Evolutionary conservation across 2,113 vertebrate genomes (phyloP).

Genomic region (Indicator indicator): DNA sequence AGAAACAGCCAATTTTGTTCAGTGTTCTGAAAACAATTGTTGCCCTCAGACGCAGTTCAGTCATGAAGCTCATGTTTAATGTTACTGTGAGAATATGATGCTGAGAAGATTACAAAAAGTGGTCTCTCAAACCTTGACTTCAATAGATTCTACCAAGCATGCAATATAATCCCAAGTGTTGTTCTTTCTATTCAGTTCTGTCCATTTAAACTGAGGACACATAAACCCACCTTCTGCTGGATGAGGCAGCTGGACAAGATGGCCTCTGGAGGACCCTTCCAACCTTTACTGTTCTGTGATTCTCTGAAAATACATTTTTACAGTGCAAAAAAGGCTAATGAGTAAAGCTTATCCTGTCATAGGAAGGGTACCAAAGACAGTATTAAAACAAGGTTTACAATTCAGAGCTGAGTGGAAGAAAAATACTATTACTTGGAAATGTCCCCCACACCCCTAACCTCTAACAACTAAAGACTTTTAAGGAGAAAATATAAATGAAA

Average conservation of each 20-base stretch:
- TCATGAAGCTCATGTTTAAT: neutral
- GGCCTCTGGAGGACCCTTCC: neutral
- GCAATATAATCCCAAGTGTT: neutral
- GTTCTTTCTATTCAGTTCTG: neutral
- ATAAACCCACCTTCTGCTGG: neutral
- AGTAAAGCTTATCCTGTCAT: neutral
- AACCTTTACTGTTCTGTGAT: neutral
- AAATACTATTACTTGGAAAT: neutral
- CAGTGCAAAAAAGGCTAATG: neutral
- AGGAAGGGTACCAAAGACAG: neutral
- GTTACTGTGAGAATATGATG: neutral
- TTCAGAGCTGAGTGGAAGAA: neutral
- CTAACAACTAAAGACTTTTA: neutral
- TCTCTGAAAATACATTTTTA: neutral
- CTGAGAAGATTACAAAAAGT: neutral
- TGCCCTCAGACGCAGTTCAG: neutral
- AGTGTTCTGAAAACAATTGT: neutral
- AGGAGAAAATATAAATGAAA: neutral
- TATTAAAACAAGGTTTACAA: neutral
- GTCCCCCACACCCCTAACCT: neutral
- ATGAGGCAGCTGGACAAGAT: neutral
- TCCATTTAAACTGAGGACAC: neutral
- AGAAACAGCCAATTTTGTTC: neutral
- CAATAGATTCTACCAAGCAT: neutral
- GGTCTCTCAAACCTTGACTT: neutral